These are phyloP conservation scores for Heliconius erato DNA, from an alignment of 2,888 invertebrate genomes.

Conservation along the genomic window DNA sequence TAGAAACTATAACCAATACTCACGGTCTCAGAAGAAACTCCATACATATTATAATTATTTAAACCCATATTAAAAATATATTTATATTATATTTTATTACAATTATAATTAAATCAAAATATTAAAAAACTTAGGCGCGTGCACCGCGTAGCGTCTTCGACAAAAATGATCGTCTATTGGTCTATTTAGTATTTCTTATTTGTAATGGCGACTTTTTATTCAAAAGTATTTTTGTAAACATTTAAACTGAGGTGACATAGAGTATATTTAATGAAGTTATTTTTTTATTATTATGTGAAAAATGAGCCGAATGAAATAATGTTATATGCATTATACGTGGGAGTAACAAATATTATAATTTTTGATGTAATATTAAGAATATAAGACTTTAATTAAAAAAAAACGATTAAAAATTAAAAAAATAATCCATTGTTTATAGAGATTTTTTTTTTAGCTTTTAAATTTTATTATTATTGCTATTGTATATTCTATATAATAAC, in stretches of 20 bases:
- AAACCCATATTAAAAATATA: constrained; percentile 46
- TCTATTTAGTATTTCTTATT: not conserved
- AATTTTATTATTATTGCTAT: too few species aligned
- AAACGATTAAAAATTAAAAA: too few species aligned
- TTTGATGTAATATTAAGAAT: too few species aligned
- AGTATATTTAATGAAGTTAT: not conserved
- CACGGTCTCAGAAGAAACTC: too few species aligned
- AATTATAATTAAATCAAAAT: not conserved
- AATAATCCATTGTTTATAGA: too few species aligned
- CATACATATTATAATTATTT: constrained; percentile 63
- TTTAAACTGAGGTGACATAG: not conserved
- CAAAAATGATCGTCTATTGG: constrained; percentile 51
- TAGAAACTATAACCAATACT: too few species aligned
- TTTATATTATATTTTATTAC: not conserved
- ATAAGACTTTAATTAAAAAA: too few species aligned
- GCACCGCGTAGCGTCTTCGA: constrained; percentile 15
- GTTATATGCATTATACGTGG: not conserved
- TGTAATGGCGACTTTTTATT: constrained; percentile 14
- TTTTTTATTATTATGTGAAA: not conserved
- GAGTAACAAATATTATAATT: too few species aligned
- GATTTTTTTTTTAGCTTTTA: too few species aligned
- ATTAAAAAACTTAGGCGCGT: constrained; percentile 8
- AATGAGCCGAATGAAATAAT: not conserved
- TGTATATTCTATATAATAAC: too few species aligned
- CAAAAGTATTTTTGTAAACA: constrained; percentile 14